Percentiles rank a stretch among this genome's conserved stretches.
Evolutionary conservation across 2,797 vertebrate species (phyloP).

Genomic region (Oryzias dopingdopingensis): DNA sequence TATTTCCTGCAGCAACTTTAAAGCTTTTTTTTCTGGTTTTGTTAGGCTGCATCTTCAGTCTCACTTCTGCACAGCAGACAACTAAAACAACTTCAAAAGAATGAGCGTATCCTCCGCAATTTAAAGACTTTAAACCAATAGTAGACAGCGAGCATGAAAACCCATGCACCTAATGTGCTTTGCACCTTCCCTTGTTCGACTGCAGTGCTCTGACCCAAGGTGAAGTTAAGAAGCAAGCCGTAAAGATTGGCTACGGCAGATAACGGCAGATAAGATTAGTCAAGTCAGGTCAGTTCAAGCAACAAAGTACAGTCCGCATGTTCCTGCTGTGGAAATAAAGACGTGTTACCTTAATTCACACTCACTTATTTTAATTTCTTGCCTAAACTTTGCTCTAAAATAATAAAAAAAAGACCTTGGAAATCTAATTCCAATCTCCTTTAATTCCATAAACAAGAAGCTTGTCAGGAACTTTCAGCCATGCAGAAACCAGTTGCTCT

Average conservation of each 20-base stretch:
- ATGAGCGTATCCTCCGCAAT: not conserved
- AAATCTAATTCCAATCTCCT: too few species aligned
- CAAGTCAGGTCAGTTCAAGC: conserved; percentile 19
- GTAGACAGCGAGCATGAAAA: conserved; percentile 20
- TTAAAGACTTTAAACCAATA: conserved; percentile 3
- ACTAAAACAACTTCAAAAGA: too few species aligned
- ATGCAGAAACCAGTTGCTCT: too few species aligned
- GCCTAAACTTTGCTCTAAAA: not conserved
- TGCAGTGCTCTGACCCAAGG: conserved; percentile 21
- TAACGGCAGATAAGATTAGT: conserved; percentile 48
- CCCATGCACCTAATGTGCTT: conserved; percentile 37
- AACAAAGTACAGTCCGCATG: conserved; percentile 14
- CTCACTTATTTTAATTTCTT: not conserved
- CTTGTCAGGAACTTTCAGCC: too few species aligned
- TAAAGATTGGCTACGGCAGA: conserved; percentile 50
- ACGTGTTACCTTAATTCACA: conserved; percentile 15
- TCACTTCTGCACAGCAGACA: not conserved
- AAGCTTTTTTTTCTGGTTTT: not conserved
- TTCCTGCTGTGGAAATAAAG: conserved; percentile 5
- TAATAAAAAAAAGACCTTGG: too few species aligned
- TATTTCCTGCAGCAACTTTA: conserved; percentile 55
- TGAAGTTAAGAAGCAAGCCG: conserved; percentile 38
- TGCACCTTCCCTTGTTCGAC: conserved; percentile 11
- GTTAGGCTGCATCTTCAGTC: not conserved
- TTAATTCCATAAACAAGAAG: too few species aligned